Percentiles rank a stretch among this genome's conserved stretches.
These are phyloP conservation scores for Lampropteryx suffumata DNA, from an alignment of 2,888 invertebrate species.

Conservation along the genomic window DNA sequence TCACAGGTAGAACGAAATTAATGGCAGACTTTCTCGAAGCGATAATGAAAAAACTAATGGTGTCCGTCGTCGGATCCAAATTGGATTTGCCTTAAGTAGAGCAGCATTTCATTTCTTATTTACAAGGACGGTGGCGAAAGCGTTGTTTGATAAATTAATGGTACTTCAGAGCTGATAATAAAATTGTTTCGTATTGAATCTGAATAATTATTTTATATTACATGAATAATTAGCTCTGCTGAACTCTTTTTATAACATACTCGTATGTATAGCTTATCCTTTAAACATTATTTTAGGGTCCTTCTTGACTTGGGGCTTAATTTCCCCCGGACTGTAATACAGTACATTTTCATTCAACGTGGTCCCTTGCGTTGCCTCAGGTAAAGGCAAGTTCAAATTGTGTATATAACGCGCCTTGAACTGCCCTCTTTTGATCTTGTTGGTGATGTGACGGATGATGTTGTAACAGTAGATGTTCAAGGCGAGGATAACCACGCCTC, in stretches of 20 bases:
- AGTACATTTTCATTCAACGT: constrained; percentile 35
- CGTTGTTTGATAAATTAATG: constrained; percentile 5
- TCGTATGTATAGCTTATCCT: constrained; percentile 16
- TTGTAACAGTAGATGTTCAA: constrained; percentile 58
- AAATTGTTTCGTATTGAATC: too few species aligned
- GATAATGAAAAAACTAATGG: constrained; percentile 72
- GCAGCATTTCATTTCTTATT: constrained; percentile 43
- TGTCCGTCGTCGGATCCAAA: constrained; percentile 49
- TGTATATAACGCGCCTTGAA: constrained; percentile 39
- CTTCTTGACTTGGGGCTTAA: constrained; percentile 36
- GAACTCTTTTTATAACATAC: too few species aligned
- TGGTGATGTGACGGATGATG: constrained; percentile 37
- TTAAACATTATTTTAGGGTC: neutral
- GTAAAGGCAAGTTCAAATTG: constrained; percentile 48
- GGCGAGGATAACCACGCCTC: constrained; percentile 51
- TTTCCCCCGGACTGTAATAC: constrained; percentile 51
- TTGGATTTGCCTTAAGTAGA: constrained; percentile 59
- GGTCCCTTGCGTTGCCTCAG: constrained; percentile 43
- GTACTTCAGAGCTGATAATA: too few species aligned
- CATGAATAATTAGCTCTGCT: too few species aligned
- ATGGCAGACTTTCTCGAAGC: constrained; percentile 47
- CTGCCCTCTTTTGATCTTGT: constrained; percentile 47
- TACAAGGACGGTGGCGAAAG: constrained; percentile 28
- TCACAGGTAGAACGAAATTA: constrained; percentile 65
- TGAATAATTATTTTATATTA: too few species aligned